Base-by-base conservation (phyloP, 2,888 invertebrate species). In the Blera fallax region DNA sequence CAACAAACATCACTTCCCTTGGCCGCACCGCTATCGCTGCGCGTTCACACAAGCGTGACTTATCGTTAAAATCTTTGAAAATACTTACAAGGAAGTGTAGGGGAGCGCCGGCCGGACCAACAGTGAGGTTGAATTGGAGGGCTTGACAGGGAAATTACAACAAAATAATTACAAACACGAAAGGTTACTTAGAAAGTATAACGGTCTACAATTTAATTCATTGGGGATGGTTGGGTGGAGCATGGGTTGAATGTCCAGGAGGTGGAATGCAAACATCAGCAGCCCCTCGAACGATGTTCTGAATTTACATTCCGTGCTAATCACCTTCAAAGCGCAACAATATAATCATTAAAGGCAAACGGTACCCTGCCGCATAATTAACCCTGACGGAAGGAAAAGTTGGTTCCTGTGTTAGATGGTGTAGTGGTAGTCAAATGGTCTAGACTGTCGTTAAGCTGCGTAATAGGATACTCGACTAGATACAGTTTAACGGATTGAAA, bases 121-220 rank as follows among this genome's bases (percentile, higher is more conserved):
- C 43, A 60, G 32, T 43, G 10, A n/a, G 29, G 48, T 60, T 69
- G 72, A 67, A 65, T 52, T 52, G 72, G 54, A 21, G 69, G 40
- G 58, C 64, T 48, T 85, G 70, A 65, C 76, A 70, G 54, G 54
- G 54, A 77, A 85, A 81, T 85, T 85, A 85, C 81, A 85, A 81
- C 85, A 67, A 85, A 85, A 81, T 85, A 85, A 85, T 85, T 85
- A 81, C 81, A 72, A 85, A 85, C 81, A 85, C 85, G 85, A 81
- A 85, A 85, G 76, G 81, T 85, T 81, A 77, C 81, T 85, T 81
- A 67, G 56, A 76, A 64, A 37, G 70, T 70, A 70, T 64, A 81
- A 67, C 65, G 72, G 84, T 76, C 69, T 76, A 80, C 80, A 80
- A 65, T 80, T 85, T 80, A 80, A 85, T 85, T 85, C 70, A 32